phyloP scores from a whole-genome alignment of 2,888 invertebrate genomes.

The Ischnus inquisitorius region DNA sequence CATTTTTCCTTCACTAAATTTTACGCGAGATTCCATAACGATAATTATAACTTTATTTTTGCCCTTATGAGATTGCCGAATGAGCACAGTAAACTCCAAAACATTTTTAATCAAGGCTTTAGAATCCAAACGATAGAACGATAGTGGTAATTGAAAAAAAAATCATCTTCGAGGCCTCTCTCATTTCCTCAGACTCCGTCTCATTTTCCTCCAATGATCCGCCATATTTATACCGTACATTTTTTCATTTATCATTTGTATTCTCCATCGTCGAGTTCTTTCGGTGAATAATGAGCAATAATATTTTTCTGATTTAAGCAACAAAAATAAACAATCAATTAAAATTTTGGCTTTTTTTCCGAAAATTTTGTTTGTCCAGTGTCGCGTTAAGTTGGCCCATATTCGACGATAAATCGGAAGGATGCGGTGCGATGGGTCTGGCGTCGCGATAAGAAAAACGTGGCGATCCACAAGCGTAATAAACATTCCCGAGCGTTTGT shows the following conservation, averaged over 20 bases:
- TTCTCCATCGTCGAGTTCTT: background rate
- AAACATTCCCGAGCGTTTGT: conserved; percentile 15
- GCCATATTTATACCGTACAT: conserved; percentile 9
- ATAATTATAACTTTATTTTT: too few species aligned
- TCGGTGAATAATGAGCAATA: background rate
- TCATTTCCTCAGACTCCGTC: too few species aligned
- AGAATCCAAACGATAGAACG: too few species aligned
- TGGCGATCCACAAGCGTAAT: background rate
- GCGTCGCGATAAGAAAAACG: conserved; percentile 4
- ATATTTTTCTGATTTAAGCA: too few species aligned
- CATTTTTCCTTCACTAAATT: conserved; percentile 42
- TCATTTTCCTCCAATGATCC: too few species aligned
- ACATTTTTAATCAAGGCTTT: too few species aligned
- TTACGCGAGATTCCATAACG: background rate
- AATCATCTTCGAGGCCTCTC: too few species aligned
- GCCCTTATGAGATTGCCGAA: too few species aligned
- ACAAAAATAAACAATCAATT: too few species aligned
- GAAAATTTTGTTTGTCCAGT: background rate
- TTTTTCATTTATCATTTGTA: background rate
- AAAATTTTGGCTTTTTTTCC: background rate
- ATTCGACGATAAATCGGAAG: background rate
- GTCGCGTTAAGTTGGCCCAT: background rate
- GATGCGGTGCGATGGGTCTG: background rate
- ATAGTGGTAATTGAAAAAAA: too few species aligned
- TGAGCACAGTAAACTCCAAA: too few species aligned